Base-by-base conservation (phyloP, 2,888 invertebrate species). In the Meliscaeva auricollis region DNA sequence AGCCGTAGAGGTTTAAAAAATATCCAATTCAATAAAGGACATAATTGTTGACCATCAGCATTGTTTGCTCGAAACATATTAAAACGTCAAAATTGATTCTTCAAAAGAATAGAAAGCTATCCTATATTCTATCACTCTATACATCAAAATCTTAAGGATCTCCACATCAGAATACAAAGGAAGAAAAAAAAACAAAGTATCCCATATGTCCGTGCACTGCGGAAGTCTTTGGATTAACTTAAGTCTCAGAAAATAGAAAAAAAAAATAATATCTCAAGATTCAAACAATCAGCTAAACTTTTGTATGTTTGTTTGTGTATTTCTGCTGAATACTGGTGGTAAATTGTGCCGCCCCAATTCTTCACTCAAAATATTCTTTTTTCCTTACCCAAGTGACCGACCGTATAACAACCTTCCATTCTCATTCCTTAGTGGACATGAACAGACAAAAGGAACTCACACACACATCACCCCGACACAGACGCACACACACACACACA, bases 51-150 rank as follows among this genome's bases (percentile, higher is more conserved):
- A 48, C 54, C 41, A 52, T 9, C 50, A n/a, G 41, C 48, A 58
- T 69, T 85, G 81, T 85, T 81, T 81, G 73, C 73, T 35, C 41
- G 44, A 81, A 81, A 85, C 76, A 81, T 85, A 81, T 85, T 85
- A 85, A 85, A 85, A 85, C 50, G 81, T 85, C 76, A 81, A 68
- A 81, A 54, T 81, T 77, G 85, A 85, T 81, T 76, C 85, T 76
- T 85, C 73, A 81, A 81, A n/a, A 54, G 60, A 73, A 73, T 76
- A 70, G 68, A 74, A 79, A 35, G 15, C 30, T 30, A 22, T 9
- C n/a, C 58, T 54, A 77, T 54, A 77, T 77, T 77, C 77, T 77
- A 62, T 83, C 84, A 52, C 13, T 64, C 30, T 56, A 3, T 38
- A 38, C 9, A 15, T 20, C 50, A 52, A 22, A 41, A 62, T 26